Percentiles rank a stretch among this genome's conserved stretches.
These are phyloP conservation scores for Sabellastarte sp. DNA, from an alignment of 2,888 invertebrate species.

Conservation along the genomic window DNA sequence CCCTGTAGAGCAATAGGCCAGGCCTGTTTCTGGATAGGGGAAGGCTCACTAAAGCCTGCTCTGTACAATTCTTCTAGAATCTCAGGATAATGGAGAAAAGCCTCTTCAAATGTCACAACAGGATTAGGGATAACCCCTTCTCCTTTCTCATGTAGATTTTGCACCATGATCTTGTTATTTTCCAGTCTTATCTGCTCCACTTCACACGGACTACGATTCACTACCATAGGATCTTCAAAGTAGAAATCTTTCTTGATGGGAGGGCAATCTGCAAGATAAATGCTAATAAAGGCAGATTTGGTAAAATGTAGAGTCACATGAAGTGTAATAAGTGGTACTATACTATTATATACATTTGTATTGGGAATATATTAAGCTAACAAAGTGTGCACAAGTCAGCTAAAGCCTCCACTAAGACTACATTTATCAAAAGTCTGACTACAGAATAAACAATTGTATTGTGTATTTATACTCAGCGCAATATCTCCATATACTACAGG, in stretches of 20 bases:
- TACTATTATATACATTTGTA: too few relatives aligned
- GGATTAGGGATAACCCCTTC: slow-evolving; percentile 70
- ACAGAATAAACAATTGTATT: too few relatives aligned
- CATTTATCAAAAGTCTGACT: too few relatives aligned
- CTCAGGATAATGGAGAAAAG: slow-evolving; percentile 72
- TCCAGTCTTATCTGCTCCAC: slow-evolving; percentile 65
- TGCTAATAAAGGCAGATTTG: not conserved
- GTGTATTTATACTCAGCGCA: too few relatives aligned
- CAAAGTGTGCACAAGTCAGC: not conserved
- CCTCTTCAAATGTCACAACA: slow-evolving; percentile 77
- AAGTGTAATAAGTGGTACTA: too few relatives aligned
- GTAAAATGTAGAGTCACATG: not conserved
- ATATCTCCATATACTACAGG: too few relatives aligned
- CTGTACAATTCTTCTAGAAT: not conserved
- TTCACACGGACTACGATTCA: slow-evolving; percentile 68
- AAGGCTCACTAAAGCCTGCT: not conserved
- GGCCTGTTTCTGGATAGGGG: slow-evolving; percentile 76
- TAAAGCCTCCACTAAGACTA: not conserved
- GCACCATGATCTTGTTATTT: slow-evolving; percentile 68
- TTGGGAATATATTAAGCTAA: too few relatives aligned
- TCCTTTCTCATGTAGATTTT: slow-evolving; percentile 45
- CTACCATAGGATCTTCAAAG: slow-evolving; percentile 72
- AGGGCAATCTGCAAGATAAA: slow-evolving; percentile 63
- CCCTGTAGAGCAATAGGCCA: slow-evolving; percentile 93
- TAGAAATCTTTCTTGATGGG: slow-evolving; percentile 80